Percentiles rank a stretch among this genome's conserved stretches.
Evolutionary conservation across 2,797 vertebrate species (phyloP).

Genomic region (Rhinophrynus dorsalis): DNA sequence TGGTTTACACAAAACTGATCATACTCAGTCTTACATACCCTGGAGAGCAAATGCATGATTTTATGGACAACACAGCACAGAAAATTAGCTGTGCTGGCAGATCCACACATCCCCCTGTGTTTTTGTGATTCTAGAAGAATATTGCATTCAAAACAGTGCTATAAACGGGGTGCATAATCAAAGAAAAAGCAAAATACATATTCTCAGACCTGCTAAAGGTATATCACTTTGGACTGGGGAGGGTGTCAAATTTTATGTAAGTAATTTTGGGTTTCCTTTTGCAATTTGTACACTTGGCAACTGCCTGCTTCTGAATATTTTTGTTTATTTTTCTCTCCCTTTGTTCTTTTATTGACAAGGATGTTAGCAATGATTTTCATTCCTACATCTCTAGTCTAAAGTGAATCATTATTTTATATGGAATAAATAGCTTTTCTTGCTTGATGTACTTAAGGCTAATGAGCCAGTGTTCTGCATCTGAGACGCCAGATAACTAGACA

Average conservation of each 20-base stretch:
- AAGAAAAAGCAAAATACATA: no score
- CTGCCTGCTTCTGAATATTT: neutral
- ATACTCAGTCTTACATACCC: no score
- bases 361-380: conserved; percentile 51
- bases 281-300: neutral
- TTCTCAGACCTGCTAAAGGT: no score
- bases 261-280: neutral
- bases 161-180: no score
- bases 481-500: conserved; percentile 67
- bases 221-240: neutral
- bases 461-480: conserved; percentile 65
- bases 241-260: neutral
- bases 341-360: neutral
- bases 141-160: no score
- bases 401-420: conserved; percentile 63
- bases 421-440: conserved; percentile 67
- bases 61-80: no score
- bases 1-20: no score
- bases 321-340: neutral
- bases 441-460: conserved; percentile 68
- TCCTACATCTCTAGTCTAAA: conserved; percentile 54
- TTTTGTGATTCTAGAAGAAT: no score
- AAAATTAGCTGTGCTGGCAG: no score
- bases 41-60: no score
- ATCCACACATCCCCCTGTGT: no score